Conservation (phyloP, 2,888 invertebrate species). For the Melitaea athalia region DNA sequence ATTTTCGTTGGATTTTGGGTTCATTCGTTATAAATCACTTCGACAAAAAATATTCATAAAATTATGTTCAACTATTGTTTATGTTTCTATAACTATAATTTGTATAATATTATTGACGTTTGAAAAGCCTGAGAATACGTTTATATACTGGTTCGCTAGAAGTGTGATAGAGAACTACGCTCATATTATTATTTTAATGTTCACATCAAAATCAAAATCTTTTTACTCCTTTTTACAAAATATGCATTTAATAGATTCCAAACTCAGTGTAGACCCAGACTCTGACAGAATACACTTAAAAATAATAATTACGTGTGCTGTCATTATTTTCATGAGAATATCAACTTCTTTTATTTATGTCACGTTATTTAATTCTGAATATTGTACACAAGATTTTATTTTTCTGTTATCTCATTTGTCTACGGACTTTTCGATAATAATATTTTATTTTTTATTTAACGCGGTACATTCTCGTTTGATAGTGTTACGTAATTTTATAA, state of each 20-base stretch:
- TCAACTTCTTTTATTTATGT: neutral
- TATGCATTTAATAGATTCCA: slow-evolving; percentile 11
- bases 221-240: slow-evolving; percentile 18
- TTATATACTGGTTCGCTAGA: neutral
- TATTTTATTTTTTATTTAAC: slow-evolving; percentile 2
- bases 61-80: neutral
- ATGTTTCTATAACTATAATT: neutral
- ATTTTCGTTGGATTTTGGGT: slow-evolving; percentile 21
- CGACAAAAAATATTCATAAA: slow-evolving; percentile 1
- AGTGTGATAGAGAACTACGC: neutral
- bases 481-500: slow-evolving; percentile 7
- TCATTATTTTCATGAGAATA: neutral
- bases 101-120: neutral
- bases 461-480: neutral
- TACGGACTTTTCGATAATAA: neutral
- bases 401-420: neutral
- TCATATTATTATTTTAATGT: slow-evolving; percentile 7
- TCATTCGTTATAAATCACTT: slow-evolving; percentile 7
- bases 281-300: slow-evolving; percentile 9
- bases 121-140: neutral
- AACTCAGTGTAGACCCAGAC: neutral
- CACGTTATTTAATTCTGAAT: neutral
- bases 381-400: neutral
- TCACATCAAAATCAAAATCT: slow-evolving; percentile 15
- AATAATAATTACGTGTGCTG: neutral